Conservation (phyloP, 2,113 vertebrate genomes). For the Speoplatyrhinus poulsoni region DNA sequence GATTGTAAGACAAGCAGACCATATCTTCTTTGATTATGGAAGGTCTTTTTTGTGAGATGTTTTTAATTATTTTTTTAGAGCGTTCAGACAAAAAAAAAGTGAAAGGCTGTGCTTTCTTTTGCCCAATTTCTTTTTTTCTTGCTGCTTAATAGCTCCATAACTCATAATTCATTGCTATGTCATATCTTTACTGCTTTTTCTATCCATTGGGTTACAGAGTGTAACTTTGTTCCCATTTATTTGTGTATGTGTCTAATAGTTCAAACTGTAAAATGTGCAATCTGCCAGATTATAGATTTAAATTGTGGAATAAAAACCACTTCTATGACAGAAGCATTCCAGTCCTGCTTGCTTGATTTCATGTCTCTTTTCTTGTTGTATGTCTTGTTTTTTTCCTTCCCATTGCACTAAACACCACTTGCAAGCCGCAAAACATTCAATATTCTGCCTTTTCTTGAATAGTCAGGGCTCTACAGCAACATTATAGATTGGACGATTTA, state of each 20-base stretch:
- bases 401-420: conserved; percentile 45
- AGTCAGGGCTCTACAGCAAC: conserved; percentile 39
- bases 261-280: conserved; percentile 51
- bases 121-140: conserved; percentile 1
- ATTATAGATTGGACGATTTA: neutral
- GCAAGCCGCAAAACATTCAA: conserved; percentile 38
- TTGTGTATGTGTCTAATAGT: conserved; percentile 36
- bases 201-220: conserved; percentile 40
- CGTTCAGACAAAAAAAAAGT: conserved; percentile 6
- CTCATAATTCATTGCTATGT: conserved; percentile 51
- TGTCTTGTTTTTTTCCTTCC: conserved; percentile 44
- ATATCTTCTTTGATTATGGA: conserved; percentile 13
- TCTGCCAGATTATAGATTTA: conserved; percentile 58
- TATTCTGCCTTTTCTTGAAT: conserved; percentile 28
- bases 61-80: conserved; percentile 17
- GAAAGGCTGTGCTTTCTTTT: conserved; percentile 4
- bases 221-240: conserved; percentile 14
- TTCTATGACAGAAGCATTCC: conserved; percentile 54
- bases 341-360: conserved; percentile 66
- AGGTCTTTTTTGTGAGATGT: conserved; percentile 36
- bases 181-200: conserved; percentile 45
- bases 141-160: conserved; percentile 46
- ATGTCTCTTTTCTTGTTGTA: conserved; percentile 42
- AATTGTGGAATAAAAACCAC: conserved; percentile 73
- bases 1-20: conserved; percentile 22